A percentile compares a stretch with the other conserved stretches of the same genome.
Evolutionary conservation across 2,797 vertebrate species (phyloP).

Genomic region (Echeneis naucrates): DNA sequence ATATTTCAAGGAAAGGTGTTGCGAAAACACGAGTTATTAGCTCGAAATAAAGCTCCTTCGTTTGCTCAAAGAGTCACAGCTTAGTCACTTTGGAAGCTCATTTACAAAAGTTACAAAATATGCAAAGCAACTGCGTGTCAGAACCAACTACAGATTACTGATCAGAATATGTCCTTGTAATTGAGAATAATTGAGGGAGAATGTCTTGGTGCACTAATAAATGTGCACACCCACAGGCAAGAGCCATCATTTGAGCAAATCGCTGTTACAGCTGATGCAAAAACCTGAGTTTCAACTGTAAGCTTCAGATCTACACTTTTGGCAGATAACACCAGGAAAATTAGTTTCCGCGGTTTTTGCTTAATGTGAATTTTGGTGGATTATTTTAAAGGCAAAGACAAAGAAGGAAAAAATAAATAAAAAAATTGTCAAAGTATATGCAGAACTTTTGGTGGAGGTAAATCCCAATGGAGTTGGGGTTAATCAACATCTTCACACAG

Average conservation of each 20-base stretch:
- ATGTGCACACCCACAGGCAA: slow-evolving; percentile 37
- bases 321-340: slow-evolving; percentile 29
- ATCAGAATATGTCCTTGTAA: slow-evolving; percentile 39
- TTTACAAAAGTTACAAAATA: slow-evolving; percentile 4
- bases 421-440: background rate
- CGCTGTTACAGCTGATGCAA: slow-evolving; percentile 20
- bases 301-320: slow-evolving; percentile 8
- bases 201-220: slow-evolving; percentile 11
- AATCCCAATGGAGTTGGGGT: background rate
- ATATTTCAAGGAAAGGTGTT: slow-evolving; percentile 1
- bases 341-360: slow-evolving; percentile 9
- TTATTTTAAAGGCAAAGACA: slow-evolving; percentile 6
- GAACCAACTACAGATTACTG: slow-evolving; percentile 25
- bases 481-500: background rate
- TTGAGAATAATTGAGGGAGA: slow-evolving; percentile 43
- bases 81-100: background rate
- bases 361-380: background rate
- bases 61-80: background rate
- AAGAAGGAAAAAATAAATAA: background rate
- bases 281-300: slow-evolving; percentile 41
- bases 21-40: slow-evolving; percentile 9
- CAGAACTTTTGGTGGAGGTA: slow-evolving; percentile 4
- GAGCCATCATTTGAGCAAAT: slow-evolving; percentile 38
- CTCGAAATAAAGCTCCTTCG: background rate
- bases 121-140: slow-evolving; percentile 1